Conservation (phyloP, 2,113 vertebrate species). For the Parus major region DNA sequence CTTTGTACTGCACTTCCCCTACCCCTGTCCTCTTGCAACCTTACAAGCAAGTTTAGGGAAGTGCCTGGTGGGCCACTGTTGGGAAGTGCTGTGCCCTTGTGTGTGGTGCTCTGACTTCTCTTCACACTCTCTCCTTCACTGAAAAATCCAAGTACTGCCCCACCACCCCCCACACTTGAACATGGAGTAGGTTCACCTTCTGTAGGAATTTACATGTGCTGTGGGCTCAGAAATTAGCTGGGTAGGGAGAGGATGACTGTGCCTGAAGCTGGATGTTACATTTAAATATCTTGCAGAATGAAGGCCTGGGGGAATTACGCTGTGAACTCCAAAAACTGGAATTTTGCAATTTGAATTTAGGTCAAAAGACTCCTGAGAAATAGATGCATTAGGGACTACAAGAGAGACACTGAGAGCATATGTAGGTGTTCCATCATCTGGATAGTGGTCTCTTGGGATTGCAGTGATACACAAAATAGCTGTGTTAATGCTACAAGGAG, state of each 20-base stretch:
- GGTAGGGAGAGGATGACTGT: not conserved
- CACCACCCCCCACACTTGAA: not conserved
- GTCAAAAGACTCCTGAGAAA: not conserved
- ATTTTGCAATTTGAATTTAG: not conserved
- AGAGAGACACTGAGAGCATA: not conserved
- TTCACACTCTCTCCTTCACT: not conserved
- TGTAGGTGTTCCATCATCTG: not conserved
- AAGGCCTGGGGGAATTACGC: not conserved
- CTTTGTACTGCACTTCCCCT: not conserved
- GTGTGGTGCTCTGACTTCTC: not conserved
- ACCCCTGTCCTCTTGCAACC: not conserved
- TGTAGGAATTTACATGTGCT: not conserved
- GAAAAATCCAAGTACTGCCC: not conserved
- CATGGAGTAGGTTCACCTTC: not conserved
- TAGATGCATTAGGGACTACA: not conserved
- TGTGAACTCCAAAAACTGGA: not conserved
- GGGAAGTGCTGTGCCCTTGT: not conserved
- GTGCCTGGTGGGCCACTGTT: not conserved
- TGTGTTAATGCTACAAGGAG: not conserved
- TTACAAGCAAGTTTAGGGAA: not conserved
- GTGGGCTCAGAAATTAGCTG: not conserved
- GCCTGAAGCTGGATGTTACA: not conserved
- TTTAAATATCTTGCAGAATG: not conserved
- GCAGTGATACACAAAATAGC: not conserved
- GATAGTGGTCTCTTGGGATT: not conserved